Percentiles rank a stretch among this genome's conserved stretches.
These are phyloP conservation scores for Cephus nigrinus DNA, from an alignment of 2,888 invertebrate genomes.

Conservation along the genomic window DNA sequence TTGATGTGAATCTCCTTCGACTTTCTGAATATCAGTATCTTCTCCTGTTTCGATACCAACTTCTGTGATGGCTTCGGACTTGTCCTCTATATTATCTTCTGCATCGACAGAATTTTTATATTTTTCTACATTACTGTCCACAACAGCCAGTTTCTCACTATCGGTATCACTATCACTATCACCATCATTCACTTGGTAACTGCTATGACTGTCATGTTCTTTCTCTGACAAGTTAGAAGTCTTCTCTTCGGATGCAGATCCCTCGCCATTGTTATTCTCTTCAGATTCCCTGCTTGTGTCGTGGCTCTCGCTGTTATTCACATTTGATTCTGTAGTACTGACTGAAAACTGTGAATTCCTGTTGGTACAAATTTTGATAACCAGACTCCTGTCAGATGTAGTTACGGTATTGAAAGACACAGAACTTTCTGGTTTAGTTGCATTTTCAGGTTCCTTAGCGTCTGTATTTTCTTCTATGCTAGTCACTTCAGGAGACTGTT, in stretches of 20 bases:
- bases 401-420: conserved; percentile 51
- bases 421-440: conserved; percentile 44
- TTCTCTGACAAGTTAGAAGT: conserved; percentile 34
- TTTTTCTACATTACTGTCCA: conserved; percentile 40
- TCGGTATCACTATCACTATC: conserved; percentile 55
- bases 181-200: conserved; percentile 34
- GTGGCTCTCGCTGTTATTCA: conserved; percentile 33
- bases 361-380: conserved; percentile 63
- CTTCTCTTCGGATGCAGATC: conserved; percentile 40
- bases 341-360: conserved; percentile 60
- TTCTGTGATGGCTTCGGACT: conserved; percentile 22
- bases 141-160: conserved; percentile 50
- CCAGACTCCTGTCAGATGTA: conserved; percentile 57
- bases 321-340: conserved; percentile 34
- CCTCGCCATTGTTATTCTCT: conserved; percentile 52
- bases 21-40: conserved; percentile 3
- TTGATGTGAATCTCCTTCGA: conserved; percentile 50
- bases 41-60: conserved; percentile 9
- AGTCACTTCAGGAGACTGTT: conserved; percentile 18
- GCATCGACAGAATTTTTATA: conserved; percentile 15
- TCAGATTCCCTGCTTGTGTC: conserved; percentile 45
- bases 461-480: conserved; percentile 15
- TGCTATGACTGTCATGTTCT: conserved; percentile 35
- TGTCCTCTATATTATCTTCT: not conserved
- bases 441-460: conserved; percentile 68